Percentiles rank a stretch among this genome's conserved stretches.
Evolutionary conservation across 2,113 vertebrate species (phyloP).

Genomic region (Aegypius monachus): DNA sequence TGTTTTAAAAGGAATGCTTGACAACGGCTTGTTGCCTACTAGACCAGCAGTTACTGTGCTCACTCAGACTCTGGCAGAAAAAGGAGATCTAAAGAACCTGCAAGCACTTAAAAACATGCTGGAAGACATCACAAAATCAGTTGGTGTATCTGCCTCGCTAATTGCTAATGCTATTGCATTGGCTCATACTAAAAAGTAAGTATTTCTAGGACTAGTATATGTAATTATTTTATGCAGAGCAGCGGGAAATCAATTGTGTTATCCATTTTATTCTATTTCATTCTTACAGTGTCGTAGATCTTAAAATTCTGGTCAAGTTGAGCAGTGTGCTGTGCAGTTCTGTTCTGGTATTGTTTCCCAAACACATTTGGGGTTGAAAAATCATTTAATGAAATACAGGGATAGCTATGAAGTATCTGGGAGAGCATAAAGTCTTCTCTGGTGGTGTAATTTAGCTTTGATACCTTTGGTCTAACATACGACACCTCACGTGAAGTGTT

Average conservation of each 20-base stretch:
- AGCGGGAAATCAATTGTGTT: neutral
- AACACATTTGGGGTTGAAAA: neutral
- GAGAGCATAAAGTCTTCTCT: neutral
- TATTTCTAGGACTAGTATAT: neutral
- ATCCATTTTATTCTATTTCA: neutral
- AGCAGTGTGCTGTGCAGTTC: neutral
- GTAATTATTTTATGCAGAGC: neutral
- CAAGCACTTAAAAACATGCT: constrained; percentile 74
- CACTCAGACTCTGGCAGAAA: constrained; percentile 71
- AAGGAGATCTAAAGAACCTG: constrained; percentile 77
- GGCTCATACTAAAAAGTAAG: constrained; percentile 87
- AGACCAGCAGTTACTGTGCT: constrained; percentile 68
- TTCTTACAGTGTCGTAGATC: neutral
- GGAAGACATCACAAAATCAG: neutral
- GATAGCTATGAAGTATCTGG: neutral
- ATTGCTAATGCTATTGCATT: constrained; percentile 82
- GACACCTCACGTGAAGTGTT: neutral
- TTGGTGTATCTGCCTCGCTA: constrained; percentile 77
- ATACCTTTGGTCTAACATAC: neutral
- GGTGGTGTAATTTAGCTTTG: neutral
- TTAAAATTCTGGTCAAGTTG: neutral
- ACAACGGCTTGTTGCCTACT: constrained; percentile 64
- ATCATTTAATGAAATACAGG: neutral
- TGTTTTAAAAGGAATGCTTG: constrained; percentile 70
- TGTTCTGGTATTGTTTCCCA: neutral